phyloP scores from a whole-genome alignment of 2,888 invertebrate species.

The Petrolisthes cinctipes region DNA sequence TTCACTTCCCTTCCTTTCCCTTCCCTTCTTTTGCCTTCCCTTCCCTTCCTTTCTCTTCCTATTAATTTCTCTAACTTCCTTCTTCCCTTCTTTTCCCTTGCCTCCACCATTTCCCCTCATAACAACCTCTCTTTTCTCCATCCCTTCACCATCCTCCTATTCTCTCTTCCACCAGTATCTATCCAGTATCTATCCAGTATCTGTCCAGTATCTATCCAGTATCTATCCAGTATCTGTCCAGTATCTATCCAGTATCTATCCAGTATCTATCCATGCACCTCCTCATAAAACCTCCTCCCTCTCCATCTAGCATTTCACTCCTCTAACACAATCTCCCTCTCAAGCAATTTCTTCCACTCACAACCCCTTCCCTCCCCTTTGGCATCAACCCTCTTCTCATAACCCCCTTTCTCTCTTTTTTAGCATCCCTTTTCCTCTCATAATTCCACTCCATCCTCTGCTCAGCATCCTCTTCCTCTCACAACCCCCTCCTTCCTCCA shows the following conservation, averaged over 20 bases:
- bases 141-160: neutral
- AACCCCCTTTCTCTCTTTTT: neutral
- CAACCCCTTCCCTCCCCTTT: neutral
- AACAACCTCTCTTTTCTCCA: neutral
- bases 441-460: neutral
- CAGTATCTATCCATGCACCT: too few species aligned
- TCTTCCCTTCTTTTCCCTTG: neutral
- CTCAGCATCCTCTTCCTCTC: neutral
- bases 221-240: too few species aligned
- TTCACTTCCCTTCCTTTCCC: neutral
- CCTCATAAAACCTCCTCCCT: too few species aligned
- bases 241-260: too few species aligned
- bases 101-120: neutral
- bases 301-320: too few species aligned
- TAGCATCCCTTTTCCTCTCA: neutral
- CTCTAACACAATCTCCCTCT: too few species aligned
- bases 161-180: neutral
- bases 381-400: neutral
- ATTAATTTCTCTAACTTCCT: neutral
- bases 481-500: neutral
- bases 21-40: neutral
- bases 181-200: too few species aligned
- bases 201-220: too few species aligned
- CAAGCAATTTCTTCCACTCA: neutral
- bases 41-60: neutral